A percentile compares a stretch with the other conserved stretches of the same genome.
These are phyloP conservation scores for Notospermus geniculatus DNA, from an alignment of 1,140 invertebrate species.

Conservation along the genomic window DNA sequence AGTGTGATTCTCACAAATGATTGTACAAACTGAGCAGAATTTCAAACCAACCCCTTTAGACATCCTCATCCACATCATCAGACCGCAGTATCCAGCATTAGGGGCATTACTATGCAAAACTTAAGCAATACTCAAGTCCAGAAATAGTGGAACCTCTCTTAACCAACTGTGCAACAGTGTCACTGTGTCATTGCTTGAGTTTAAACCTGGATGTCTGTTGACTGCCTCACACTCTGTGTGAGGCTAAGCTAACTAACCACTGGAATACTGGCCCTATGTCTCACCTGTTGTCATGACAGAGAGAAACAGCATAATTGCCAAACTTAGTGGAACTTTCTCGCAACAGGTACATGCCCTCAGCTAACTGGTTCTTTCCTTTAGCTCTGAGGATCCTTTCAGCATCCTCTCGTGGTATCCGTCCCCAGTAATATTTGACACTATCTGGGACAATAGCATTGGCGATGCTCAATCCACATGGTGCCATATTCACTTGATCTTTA, in stretches of 20 bases:
- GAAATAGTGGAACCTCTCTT: not conserved
- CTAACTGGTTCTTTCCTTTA: slow-evolving; percentile 28
- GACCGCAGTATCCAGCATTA: no score
- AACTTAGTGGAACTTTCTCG: slow-evolving; percentile 52
- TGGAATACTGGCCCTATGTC: slow-evolving; percentile 13
- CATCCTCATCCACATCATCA: no score
- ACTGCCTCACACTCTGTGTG: not conserved
- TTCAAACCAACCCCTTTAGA: no score
- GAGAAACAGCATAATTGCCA: slow-evolving; percentile 51
- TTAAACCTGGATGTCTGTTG: not conserved
- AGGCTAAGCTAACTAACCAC: not conserved
- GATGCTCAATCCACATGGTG: no score
- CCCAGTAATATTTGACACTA: slow-evolving; percentile 53
- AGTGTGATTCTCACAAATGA: not conserved
- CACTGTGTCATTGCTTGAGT: not conserved
- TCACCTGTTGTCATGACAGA: slow-evolving; percentile 53
- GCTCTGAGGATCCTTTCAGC: slow-evolving; percentile 54
- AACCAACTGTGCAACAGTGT: not conserved
- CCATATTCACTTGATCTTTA: no score
- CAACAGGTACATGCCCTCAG: slow-evolving; percentile 57
- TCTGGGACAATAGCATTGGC: no score
- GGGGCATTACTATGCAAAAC: no score
- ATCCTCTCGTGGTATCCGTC: slow-evolving; percentile 57
- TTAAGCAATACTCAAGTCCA: not conserved
- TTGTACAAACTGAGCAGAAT: no score